These are phyloP conservation scores for Nasonovia ribisnigri DNA, from an alignment of 2,888 invertebrate species.

Conservation along the genomic window DNA sequence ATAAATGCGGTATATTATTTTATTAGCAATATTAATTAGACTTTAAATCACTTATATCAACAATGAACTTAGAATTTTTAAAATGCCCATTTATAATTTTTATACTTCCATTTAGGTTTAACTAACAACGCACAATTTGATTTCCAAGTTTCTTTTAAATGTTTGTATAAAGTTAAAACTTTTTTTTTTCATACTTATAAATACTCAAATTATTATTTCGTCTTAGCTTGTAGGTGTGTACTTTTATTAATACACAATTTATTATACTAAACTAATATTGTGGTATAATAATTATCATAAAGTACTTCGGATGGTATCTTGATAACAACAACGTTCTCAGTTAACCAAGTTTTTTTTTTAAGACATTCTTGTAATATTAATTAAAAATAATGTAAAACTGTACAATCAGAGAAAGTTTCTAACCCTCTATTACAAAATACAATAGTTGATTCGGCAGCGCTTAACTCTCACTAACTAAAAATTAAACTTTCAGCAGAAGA, in stretches of 20 bases:
- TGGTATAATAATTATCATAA: background rate
- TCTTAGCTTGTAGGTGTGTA: too few relatives aligned
- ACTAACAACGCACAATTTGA: background rate
- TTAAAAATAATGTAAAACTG: slow-evolving; percentile 29
- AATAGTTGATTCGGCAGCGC: background rate
- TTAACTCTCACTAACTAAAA: background rate
- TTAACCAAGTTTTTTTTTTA: background rate
- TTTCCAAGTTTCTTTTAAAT: too few relatives aligned
- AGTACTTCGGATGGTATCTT: background rate
- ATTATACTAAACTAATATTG: background rate
- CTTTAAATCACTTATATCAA: background rate
- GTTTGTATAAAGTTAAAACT: too few relatives aligned
- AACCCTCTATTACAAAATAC: background rate
- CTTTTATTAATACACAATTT: background rate
- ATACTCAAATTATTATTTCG: too few relatives aligned
- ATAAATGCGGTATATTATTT: background rate
- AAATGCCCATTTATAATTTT: background rate
- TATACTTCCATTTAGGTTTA: background rate
- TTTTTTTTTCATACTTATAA: too few relatives aligned
- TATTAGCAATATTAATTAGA: background rate
- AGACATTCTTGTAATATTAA: background rate
- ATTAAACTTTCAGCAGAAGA: background rate
- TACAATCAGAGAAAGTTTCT: slow-evolving; percentile 16
- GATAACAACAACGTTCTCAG: background rate
- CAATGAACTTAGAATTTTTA: background rate